A percentile compares a stretch with the other conserved stretches of the same genome.
Evolutionary conservation across 2,888 invertebrate species (phyloP).

Genomic region (Napeogenes sylphis): DNA sequence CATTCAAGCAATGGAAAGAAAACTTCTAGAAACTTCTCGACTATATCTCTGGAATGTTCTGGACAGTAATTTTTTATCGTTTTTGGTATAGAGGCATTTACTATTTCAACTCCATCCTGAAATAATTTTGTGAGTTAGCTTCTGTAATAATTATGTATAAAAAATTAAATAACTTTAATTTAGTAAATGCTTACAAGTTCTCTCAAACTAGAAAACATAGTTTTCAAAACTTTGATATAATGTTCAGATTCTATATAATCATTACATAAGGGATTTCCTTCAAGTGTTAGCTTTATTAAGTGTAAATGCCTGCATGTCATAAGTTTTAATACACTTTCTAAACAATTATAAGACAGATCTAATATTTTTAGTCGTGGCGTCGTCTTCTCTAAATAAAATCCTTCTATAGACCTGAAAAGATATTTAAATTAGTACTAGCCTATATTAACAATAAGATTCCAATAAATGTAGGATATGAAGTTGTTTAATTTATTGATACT

Average conservation of each 20-base stretch:
- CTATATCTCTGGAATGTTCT: conserved; percentile 62
- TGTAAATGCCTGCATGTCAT: conserved; percentile 54
- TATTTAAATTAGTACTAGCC: background rate
- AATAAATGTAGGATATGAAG: background rate
- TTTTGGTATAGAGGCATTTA: conserved; percentile 59
- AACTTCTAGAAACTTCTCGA: conserved; percentile 80
- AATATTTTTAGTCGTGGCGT: conserved; percentile 49
- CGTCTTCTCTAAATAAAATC: conserved; percentile 43
- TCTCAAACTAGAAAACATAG: conserved; percentile 71
- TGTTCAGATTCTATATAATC: conserved; percentile 77
- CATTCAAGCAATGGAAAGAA: conserved; percentile 82
- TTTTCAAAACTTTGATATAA: conserved; percentile 77
- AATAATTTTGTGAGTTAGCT: background rate
- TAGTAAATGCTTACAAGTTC: conserved; percentile 65
- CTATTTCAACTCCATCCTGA: conserved; percentile 74
- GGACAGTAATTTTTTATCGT: conserved; percentile 74
- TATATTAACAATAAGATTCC: background rate
- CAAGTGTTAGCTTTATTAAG: conserved; percentile 76
- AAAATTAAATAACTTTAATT: no score
- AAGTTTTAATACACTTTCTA: conserved; percentile 42
- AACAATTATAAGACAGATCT: conserved; percentile 53
- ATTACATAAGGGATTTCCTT: conserved; percentile 84
- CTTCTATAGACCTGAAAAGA: conserved; percentile 49
- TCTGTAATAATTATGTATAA: no score
- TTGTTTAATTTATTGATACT: no score